These are phyloP conservation scores for Drosophila neocordata DNA, from an alignment of 1,140 invertebrate species.

Conservation along the genomic window DNA sequence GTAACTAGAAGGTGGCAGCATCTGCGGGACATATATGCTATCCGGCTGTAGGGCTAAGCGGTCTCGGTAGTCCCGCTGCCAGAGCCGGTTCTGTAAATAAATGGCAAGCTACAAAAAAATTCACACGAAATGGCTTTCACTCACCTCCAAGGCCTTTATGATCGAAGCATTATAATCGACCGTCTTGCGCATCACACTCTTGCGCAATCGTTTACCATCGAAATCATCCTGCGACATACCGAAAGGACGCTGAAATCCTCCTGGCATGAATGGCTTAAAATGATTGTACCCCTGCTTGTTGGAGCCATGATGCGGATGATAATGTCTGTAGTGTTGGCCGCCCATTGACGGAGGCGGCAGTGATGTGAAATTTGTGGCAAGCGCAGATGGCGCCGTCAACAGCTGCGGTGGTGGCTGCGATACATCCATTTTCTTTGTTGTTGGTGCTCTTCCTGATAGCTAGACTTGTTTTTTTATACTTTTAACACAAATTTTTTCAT, in stretches of 20 bases:
- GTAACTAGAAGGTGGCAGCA: slow-evolving; percentile 94
- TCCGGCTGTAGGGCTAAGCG: slow-evolving; percentile 94
- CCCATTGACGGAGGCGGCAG: slow-evolving; percentile 70
- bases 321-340: slow-evolving; percentile 69
- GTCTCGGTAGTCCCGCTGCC: slow-evolving; percentile 96
- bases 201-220: slow-evolving; percentile 97
- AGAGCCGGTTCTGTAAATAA: slow-evolving; percentile 90
- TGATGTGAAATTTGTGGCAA: slow-evolving; percentile 73
- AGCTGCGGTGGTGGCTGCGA: slow-evolving; percentile 77
- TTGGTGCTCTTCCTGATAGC: background rate
- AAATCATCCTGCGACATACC: slow-evolving; percentile 92
- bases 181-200: slow-evolving; percentile 98
- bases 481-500: slow-evolving; percentile 42
- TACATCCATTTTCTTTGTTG: slow-evolving; percentile 55
- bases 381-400: slow-evolving; percentile 70
- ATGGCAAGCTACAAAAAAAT: background rate
- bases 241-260: slow-evolving; percentile 72
- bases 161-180: slow-evolving; percentile 99
- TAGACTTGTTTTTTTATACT: slow-evolving; percentile 23
- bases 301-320: slow-evolving; percentile 73
- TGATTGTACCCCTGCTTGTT: slow-evolving; percentile 73
- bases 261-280: slow-evolving; percentile 77
- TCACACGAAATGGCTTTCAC: background rate
- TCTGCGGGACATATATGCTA: slow-evolving; percentile 93
- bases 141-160: slow-evolving; percentile 93